These are phyloP conservation scores for Enteromius argenteus DNA, from an alignment of 2,797 vertebrate genomes.

Conservation along the genomic window DNA sequence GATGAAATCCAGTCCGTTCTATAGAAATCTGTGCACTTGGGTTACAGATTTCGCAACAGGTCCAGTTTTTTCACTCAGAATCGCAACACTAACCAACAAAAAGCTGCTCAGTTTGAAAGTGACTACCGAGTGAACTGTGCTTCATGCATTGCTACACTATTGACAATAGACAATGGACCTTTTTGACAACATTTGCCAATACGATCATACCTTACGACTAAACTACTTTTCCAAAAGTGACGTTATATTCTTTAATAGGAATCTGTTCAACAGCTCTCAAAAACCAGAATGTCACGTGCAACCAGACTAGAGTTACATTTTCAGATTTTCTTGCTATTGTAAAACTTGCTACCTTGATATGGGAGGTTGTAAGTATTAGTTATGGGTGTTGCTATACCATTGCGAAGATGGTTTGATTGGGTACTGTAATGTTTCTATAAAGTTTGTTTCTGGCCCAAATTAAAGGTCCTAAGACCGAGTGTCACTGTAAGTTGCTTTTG, in stretches of 20 bases:
- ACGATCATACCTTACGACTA: neutral
- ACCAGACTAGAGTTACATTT: neutral
- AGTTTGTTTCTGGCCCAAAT: neutral
- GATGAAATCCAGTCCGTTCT: neutral
- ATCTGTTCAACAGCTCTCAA: neutral
- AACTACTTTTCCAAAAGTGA: slow-evolving; percentile 6
- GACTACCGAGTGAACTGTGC: neutral
- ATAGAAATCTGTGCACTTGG: neutral
- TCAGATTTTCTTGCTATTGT: neutral
- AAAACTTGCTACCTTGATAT: neutral
- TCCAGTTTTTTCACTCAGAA: neutral
- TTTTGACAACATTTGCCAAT: slow-evolving; percentile 2
- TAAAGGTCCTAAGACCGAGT: neutral
- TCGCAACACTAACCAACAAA: neutral
- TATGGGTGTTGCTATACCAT: neutral
- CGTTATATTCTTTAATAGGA: neutral
- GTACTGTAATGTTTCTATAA: neutral
- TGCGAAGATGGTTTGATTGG: neutral
- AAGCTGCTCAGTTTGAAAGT: neutral
- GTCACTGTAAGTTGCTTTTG: neutral
- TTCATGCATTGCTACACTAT: neutral
- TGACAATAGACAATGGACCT: neutral
- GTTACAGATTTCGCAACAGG: neutral
- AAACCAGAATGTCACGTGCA: neutral
- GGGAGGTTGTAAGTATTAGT: neutral